Base-by-base conservation (phyloP, 2,888 invertebrate genomes). In the Sphinx pinastri region DNA sequence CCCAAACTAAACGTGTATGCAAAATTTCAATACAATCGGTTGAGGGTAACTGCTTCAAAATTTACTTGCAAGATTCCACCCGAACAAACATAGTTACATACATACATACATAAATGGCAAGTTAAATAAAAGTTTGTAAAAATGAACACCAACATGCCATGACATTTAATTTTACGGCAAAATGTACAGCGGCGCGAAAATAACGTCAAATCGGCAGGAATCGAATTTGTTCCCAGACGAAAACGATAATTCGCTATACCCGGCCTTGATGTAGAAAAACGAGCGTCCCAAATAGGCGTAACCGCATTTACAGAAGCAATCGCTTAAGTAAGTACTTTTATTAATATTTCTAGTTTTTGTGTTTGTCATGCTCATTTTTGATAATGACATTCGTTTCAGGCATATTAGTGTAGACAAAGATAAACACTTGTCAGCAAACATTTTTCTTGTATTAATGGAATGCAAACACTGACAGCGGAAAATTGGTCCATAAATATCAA, bases 381-480 rank as follows among this genome's bases (percentile, higher is more conserved):
- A 69, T 59, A 69, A 63, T 19, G 54, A 54, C 45, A 19, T 69
- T 54, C 14, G n/a, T 14, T 12, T 54, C 25, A 25, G 12, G 52
- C 45, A 54, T 72, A 72, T 71, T 75, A 67, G 63, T 74, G 60
- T 45, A 74, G 71, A 76, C 77, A 79, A 76, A 77, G 75, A 76
- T 71, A 77, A 78, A 76, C 75, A 74, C 73, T 75, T 75, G 79
- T 74, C 77, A 69, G 73, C 74, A 79, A 78, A 76, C 75, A 82
- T 74, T 81, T 81, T 81, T 84, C 76, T 82, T 73, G 75, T 81
- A 74, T 72, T 84, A 83, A 84, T 84, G 81, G 77, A 82, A 83
- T 81, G 77, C 82, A 84, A 86, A 86, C 79, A 85, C 81, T 79
- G 79, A 82, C 82, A 81, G 82, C 81, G 74, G 78, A 78, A 78